phyloP scores from a whole-genome alignment of 2,113 vertebrate species.

The Lophura nycthemera region DNA sequence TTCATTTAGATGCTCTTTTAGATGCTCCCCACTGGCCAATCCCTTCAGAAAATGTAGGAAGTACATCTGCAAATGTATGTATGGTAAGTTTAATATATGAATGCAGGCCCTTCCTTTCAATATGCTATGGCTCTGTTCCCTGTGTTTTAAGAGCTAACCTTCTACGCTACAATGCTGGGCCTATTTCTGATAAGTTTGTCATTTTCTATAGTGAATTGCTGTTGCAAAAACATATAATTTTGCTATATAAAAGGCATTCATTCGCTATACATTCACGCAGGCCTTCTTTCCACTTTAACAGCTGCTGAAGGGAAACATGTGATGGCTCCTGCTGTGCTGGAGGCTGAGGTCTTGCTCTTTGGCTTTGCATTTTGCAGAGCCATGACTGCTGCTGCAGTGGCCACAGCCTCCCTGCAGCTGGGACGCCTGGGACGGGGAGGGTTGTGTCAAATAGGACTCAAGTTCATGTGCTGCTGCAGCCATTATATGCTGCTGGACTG shows the following conservation, averaged over 20 bases:
- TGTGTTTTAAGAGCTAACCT: slow-evolving; percentile 16
- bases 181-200: slow-evolving; percentile 29
- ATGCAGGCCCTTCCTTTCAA: slow-evolving; percentile 2
- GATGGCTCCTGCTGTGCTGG: neutral
- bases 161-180: slow-evolving; percentile 1
- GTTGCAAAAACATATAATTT: neutral
- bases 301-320: slow-evolving; percentile 9
- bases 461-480: neutral
- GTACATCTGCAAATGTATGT: neutral
- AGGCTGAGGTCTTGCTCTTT: neutral
- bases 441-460: neutral
- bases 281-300: slow-evolving; percentile 2
- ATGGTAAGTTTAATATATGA: slow-evolving; percentile 13
- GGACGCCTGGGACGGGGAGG: neutral
- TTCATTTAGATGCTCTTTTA: neutral
- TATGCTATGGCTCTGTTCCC: neutral
- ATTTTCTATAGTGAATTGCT: slow-evolving; percentile 10
- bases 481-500: neutral
- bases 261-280: neutral
- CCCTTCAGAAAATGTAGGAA: neutral
- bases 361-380: neutral
- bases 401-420: neutral
- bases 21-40: neutral
- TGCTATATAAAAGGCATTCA: neutral
- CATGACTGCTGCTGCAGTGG: neutral